Conservation (phyloP, 2,113 vertebrate genomes). For the Phrynosoma blainvillii region DNA sequence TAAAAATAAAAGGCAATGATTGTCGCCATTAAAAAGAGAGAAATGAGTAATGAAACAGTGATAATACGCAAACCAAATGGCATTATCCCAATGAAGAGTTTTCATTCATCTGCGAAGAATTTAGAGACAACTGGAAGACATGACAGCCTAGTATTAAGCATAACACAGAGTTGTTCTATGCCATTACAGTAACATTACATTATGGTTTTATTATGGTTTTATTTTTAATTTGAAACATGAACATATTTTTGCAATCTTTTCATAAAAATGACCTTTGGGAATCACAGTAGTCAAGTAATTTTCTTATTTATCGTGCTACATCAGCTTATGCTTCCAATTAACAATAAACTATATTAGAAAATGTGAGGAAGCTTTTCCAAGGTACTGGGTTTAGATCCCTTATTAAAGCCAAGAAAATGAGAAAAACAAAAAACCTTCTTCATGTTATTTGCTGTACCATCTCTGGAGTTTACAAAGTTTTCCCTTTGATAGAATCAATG, state of each 20-base stretch:
- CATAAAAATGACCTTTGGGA: conserved; percentile 64
- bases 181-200: conserved; percentile 49
- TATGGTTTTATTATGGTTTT: conserved; percentile 48
- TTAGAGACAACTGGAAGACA: conserved; percentile 5
- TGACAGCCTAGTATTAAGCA: conserved; percentile 39
- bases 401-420: conserved; percentile 45
- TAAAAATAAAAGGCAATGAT: conserved; percentile 18
- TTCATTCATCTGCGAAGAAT: conserved; percentile 13
- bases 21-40: not conserved
- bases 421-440: conserved; percentile 41
- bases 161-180: conserved; percentile 33
- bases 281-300: conserved; percentile 41
- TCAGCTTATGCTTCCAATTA: conserved; percentile 58
- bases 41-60: not conserved
- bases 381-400: conserved; percentile 29
- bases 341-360: conserved; percentile 44
- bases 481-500: not conserved
- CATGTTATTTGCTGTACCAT: conserved; percentile 35
- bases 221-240: conserved; percentile 63
- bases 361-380: conserved; percentile 30
- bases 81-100: conserved; percentile 41
- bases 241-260: conserved; percentile 61
- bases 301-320: conserved; percentile 56
- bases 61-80: conserved; percentile 38
- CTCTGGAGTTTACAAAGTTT: not conserved